Evolutionary conservation across 2,797 vertebrate genomes (phyloP).

Genomic region (Sebastes ruberrimus): DNA sequence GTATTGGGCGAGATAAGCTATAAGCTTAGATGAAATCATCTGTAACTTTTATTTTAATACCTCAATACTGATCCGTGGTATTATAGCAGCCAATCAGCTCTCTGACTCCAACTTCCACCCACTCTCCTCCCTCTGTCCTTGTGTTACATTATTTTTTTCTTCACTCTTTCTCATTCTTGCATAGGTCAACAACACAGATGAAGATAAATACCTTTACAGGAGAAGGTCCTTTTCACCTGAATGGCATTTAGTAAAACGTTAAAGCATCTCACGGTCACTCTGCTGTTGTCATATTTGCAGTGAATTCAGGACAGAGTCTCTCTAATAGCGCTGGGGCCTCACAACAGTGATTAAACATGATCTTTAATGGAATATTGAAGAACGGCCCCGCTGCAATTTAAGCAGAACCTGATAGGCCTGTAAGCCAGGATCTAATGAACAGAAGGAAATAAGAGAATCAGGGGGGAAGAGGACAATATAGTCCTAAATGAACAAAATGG

Average conservation of each 20-base stretch:
- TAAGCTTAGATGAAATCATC: constrained; percentile 69
- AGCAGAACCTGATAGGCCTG: constrained; percentile 72
- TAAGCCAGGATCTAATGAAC: constrained; percentile 74
- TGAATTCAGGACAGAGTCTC: constrained; percentile 28
- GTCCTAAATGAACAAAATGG: constrained; percentile 81
- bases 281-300: constrained; percentile 8
- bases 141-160: not conserved
- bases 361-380: constrained; percentile 79
- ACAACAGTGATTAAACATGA: constrained; percentile 76
- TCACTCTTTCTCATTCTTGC: constrained; percentile 13
- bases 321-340: constrained; percentile 18
- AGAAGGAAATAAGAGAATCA: constrained; percentile 78
- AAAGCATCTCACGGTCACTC: constrained; percentile 6
- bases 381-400: constrained; percentile 72
- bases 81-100: constrained; percentile 67
- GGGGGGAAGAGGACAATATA: constrained; percentile 64
- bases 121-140: not conserved
- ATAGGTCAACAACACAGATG: constrained; percentile 52
- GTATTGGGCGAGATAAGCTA: constrained; percentile 75
- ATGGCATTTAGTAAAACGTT: constrained; percentile 35
- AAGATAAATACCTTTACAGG: constrained; percentile 25
- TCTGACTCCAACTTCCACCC: constrained; percentile 12
- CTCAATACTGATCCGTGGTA: constrained; percentile 57
- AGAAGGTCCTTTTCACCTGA: constrained; percentile 2
- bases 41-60: constrained; percentile 77